Evolutionary conservation across 2,797 vertebrate genomes (phyloP).

Genomic region (Schizopygopsis pylzovi): DNA sequence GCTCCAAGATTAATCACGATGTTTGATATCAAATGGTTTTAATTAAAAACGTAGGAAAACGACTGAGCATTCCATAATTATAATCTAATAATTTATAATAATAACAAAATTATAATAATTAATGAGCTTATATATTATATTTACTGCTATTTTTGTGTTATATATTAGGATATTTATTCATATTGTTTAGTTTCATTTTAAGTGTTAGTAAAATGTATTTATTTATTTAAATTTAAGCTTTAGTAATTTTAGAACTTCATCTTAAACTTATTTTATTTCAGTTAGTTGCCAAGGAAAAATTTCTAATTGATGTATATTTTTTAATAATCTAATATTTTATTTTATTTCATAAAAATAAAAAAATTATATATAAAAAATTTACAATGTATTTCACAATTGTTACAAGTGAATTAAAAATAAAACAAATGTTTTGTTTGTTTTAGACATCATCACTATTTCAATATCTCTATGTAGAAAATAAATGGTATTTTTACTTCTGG

Average conservation of each 20-base stretch:
- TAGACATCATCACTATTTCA: no score
- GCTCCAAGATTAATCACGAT: background rate
- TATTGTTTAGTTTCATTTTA: background rate
- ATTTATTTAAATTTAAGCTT: background rate
- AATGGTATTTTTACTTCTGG: background rate
- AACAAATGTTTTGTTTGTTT: no score
- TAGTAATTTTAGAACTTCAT: background rate
- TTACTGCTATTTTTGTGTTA: background rate
- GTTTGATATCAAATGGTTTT: no score
- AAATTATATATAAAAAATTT: no score
- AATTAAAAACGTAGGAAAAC: background rate
- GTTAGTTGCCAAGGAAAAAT: background rate
- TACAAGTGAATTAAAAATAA: background rate
- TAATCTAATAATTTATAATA: no score
- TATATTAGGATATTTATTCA: background rate
- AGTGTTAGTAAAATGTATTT: background rate
- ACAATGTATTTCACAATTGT: background rate
- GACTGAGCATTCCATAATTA: background rate
- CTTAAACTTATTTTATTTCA: background rate
- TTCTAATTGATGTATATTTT: background rate
- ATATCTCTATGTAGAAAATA: no score
- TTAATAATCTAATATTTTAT: no score
- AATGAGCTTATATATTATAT: background rate
- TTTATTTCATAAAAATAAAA: no score
- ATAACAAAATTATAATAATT: background rate